Conservation (phyloP, 2,113 vertebrate genomes). For the Sylvietta virens region DNA sequence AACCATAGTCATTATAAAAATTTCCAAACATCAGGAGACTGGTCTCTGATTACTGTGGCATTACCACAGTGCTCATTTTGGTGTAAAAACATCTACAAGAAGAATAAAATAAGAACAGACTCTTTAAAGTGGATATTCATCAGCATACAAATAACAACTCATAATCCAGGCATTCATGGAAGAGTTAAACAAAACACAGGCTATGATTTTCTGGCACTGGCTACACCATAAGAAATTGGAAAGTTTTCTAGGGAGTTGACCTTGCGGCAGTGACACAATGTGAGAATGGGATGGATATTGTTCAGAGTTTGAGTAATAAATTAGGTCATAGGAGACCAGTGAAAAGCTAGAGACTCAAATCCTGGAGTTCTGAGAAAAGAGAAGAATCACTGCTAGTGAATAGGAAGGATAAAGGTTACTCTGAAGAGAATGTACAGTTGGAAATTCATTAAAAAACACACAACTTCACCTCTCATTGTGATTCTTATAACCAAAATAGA, state of each 20-base stretch:
- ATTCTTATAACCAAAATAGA: not conserved
- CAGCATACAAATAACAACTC: not conserved
- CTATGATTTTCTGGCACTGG: not conserved
- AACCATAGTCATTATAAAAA: not conserved
- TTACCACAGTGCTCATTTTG: not conserved
- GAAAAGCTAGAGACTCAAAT: slow-evolving; percentile 14
- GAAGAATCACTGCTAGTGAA: not conserved
- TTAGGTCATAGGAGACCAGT: slow-evolving; percentile 14
- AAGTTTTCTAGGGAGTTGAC: slow-evolving; percentile 15
- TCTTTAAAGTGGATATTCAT: not conserved
- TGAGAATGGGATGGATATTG: not conserved
- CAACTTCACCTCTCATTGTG: not conserved
- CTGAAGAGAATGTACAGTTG: not conserved
- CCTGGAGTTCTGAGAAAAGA: not conserved
- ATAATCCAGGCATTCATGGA: not conserved
- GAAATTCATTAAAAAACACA: not conserved
- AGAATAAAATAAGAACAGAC: not conserved
- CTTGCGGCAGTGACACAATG: not conserved
- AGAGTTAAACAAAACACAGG: not conserved
- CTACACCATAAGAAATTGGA: not conserved
- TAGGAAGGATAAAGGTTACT: not conserved
- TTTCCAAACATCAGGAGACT: not conserved
- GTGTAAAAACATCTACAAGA: not conserved
- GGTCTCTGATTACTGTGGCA: not conserved
- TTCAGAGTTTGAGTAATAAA: slow-evolving; percentile 20